Percentiles rank a stretch among this genome's conserved stretches.
Conservation (phyloP, 2,888 invertebrate genomes). For the Sericinus montela region DNA sequence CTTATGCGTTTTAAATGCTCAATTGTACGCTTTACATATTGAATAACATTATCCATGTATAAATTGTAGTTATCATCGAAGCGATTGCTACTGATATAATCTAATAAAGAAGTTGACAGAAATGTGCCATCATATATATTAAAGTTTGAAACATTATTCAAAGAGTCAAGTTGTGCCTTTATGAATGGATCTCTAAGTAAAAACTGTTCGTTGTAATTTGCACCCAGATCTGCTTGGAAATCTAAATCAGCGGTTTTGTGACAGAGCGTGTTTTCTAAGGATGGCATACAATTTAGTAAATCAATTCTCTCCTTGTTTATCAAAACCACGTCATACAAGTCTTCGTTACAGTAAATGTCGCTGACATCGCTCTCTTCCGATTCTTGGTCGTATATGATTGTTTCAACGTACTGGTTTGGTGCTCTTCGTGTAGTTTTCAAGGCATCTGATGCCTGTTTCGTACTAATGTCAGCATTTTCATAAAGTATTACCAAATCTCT, state of each 20-base stretch:
- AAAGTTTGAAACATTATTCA: slow-evolving; percentile 35
- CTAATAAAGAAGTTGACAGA: slow-evolving; percentile 54
- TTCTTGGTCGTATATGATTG: slow-evolving; percentile 49
- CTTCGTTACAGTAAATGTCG: slow-evolving; percentile 50
- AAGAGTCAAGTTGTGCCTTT: slow-evolving; percentile 44
- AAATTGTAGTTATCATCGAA: slow-evolving; percentile 62
- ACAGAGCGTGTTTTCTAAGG: slow-evolving; percentile 49
- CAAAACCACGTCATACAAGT: slow-evolving; percentile 42
- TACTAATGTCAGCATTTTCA: slow-evolving; percentile 52
- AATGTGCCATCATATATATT: slow-evolving; percentile 34
- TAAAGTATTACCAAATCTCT: slow-evolving; percentile 61
- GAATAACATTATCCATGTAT: slow-evolving; percentile 66
- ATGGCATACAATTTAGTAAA: slow-evolving; percentile 40
- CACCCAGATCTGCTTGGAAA: slow-evolving; percentile 38
- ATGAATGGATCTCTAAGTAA: slow-evolving; percentile 49
- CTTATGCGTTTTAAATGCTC: slow-evolving; percentile 70
- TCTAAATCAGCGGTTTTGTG: slow-evolving; percentile 53
- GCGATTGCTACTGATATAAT: slow-evolving; percentile 61
- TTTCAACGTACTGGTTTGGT: slow-evolving; percentile 62
- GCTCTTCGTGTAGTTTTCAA: slow-evolving; percentile 33
- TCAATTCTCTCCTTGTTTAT: slow-evolving; percentile 57
- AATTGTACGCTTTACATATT: slow-evolving; percentile 60
- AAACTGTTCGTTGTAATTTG: slow-evolving; percentile 43
- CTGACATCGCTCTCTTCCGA: slow-evolving; percentile 53
- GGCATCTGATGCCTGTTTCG: slow-evolving; percentile 42